These are phyloP conservation scores for Stylophora pistillata DNA, from an alignment of 64 coral and sea anemone genomes.

Conservation along the genomic window DNA sequence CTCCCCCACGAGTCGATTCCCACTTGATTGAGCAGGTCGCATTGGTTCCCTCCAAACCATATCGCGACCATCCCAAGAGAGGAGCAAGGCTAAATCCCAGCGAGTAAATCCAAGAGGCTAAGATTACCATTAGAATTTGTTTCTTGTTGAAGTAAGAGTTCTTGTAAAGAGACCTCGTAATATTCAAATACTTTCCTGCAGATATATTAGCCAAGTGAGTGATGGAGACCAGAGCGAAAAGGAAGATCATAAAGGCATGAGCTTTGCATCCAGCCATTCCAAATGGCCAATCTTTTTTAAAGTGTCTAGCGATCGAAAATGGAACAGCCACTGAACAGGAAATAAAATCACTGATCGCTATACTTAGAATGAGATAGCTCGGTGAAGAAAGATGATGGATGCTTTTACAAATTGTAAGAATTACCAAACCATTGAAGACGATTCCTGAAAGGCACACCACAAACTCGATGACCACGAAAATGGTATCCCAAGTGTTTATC, in stretches of 20 bases:
- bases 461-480: not conserved
- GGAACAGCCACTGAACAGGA: slow-evolving; percentile 40
- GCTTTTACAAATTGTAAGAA: slow-evolving; percentile 16
- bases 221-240: slow-evolving; percentile 41
- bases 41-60: slow-evolving; percentile 14
- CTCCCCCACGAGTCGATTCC: not conserved
- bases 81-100: slow-evolving; percentile 6
- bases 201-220: slow-evolving; percentile 27
- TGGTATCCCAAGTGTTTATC: not conserved
- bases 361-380: slow-evolving; percentile 34
- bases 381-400: not conserved
- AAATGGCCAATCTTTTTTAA: not conserved
- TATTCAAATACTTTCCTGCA: slow-evolving; percentile 45
- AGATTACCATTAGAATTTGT: slow-evolving; percentile 27
- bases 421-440: slow-evolving; percentile 31
- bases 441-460: slow-evolving; percentile 1
- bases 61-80: slow-evolving; percentile 19
- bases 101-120: slow-evolving; percentile 17
- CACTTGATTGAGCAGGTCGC: slow-evolving; percentile 37
- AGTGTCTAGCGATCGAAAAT: not conserved
- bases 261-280: not conserved
- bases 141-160: not conserved
- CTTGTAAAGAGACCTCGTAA: slow-evolving; percentile 7
- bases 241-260: slow-evolving; percentile 47
- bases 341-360: slow-evolving; percentile 21